Evolutionary conservation across 1,140 invertebrate species (phyloP), one percentile per base, ranked within the genome.

Genomic region (Mizuhopecten yessoensis): DNA sequence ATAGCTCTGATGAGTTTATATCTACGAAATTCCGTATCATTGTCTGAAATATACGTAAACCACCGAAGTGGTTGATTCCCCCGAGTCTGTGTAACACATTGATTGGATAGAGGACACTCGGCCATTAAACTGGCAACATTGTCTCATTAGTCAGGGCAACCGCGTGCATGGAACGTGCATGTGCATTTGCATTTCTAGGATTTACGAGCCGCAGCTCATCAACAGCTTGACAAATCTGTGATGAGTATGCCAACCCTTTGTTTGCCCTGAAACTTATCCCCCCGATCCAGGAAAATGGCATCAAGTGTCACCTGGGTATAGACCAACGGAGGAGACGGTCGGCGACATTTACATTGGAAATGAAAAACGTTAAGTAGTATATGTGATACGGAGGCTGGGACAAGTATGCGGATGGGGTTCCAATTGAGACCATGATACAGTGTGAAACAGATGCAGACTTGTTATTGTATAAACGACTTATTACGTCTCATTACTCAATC

Each of bases 141-240:
- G 5, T n/a, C 57, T 29, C n/a, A 75, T 75, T 75, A 75, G 57
- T 75, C 57, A 75, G 23, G 1, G 5, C 57, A 0, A 75, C 57
- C 57, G 17, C 57, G 29, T 29, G 57, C 57, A 75, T 5, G 29
- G n/a, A n/a, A 75, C n/a, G n/a, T 75, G 57, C 57, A 75, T 75
- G 57, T 75, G 57, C 57, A 29, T 75, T 75, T 75, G 57, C 57
- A 29, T 75, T 75, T n/a, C n/a, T 75, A 9, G 9, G n/a, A 75
- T 75, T 75, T 75, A 75, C n/a, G 57, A 75, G 23, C n/a, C n/a
- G 3, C 57, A 75, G 57, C 29, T 11, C 3, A 75, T 75, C 57
- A 75, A 75, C 57, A 75, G 57, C 57, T 75, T 75, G 57, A 11
- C 23, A 75, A 75, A 75, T 75, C 57, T 75, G 57, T 75, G n/a